phyloP scores from a whole-genome alignment of 2,888 invertebrate species.

The Drosophila rubida region DNA sequence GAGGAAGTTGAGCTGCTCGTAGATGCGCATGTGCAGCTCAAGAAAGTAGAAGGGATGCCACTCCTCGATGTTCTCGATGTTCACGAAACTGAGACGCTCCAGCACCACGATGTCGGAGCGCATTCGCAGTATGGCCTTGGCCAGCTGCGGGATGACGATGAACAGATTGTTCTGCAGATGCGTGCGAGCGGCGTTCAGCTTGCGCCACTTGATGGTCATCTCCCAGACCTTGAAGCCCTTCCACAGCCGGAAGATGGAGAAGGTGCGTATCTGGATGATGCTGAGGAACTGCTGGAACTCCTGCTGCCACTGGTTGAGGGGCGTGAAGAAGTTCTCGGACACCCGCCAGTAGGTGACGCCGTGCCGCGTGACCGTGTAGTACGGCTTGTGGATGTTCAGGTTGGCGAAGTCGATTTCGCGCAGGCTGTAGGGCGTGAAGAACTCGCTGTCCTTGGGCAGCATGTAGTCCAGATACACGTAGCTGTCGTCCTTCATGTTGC shows the following conservation, averaged over 20 bases:
- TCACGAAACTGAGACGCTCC: slow-evolving; percentile 88
- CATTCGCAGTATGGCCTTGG: slow-evolving; percentile 90
- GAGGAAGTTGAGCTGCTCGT: slow-evolving; percentile 81
- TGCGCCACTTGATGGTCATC: slow-evolving; percentile 89
- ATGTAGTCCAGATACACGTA: slow-evolving; percentile 92
- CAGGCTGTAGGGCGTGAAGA: slow-evolving; percentile 91
- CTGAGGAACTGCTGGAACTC: slow-evolving; percentile 92
- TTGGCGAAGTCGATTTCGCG: slow-evolving; percentile 91
- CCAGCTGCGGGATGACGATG: slow-evolving; percentile 89
- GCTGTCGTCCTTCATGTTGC: slow-evolving; percentile 86
- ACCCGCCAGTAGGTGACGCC: slow-evolving; percentile 92
- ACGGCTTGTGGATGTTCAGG: slow-evolving; percentile 88
- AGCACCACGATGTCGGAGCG: slow-evolving; percentile 89
- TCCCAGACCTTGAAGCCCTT: slow-evolving; percentile 93
- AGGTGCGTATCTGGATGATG: slow-evolving; percentile 90
- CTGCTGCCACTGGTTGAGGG: slow-evolving; percentile 91
- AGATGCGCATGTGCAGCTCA: slow-evolving; percentile 87
- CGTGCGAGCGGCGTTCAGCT: slow-evolving; percentile 87
- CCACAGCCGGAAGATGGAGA: slow-evolving; percentile 89
- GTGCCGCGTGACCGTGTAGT: slow-evolving; percentile 92
- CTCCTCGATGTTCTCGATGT: slow-evolving; percentile 86
- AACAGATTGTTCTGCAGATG: slow-evolving; percentile 90
- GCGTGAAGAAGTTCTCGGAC: slow-evolving; percentile 91
- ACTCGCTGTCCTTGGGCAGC: slow-evolving; percentile 89
- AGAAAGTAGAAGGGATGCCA: slow-evolving; percentile 89